Percentiles rank a stretch among this genome's conserved stretches.
Evolutionary conservation across 2,113 vertebrate species (phyloP).

Genomic region (Pachyramphus minor): DNA sequence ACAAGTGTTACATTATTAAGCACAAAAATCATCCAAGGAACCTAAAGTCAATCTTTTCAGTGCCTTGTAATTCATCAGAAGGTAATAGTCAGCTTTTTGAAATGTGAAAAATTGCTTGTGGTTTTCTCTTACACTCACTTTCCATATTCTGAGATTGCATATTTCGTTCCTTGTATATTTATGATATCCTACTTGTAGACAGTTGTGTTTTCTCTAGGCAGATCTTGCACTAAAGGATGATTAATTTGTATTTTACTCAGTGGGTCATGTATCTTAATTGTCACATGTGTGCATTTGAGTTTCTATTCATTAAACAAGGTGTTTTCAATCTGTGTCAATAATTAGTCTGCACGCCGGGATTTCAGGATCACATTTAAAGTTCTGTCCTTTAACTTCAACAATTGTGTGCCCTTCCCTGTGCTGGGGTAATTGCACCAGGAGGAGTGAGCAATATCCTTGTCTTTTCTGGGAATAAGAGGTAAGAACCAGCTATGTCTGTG

Average conservation of each 20-base stretch:
- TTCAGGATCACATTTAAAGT: background rate
- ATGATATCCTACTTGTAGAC: background rate
- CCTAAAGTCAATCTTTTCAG: background rate
- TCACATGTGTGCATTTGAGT: background rate
- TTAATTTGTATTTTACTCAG: background rate
- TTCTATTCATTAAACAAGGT: background rate
- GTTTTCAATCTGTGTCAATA: background rate
- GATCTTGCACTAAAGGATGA: background rate
- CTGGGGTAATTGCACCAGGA: background rate
- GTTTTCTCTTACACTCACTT: slow-evolving; percentile 7
- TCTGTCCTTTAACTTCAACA: background rate
- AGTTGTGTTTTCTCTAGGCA: background rate
- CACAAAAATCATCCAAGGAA: slow-evolving; percentile 1
- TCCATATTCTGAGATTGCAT: background rate
- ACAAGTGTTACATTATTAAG: background rate
- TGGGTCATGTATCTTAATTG: background rate
- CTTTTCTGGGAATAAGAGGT: background rate
- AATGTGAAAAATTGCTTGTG: slow-evolving; percentile 18
- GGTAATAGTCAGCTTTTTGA: background rate
- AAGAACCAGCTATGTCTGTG: background rate
- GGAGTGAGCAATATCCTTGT: background rate
- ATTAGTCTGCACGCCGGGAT: background rate
- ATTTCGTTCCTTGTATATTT: background rate
- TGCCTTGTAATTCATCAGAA: slow-evolving; percentile 40
- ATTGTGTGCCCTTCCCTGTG: background rate